Evolutionary conservation across 2,113 vertebrate genomes (phyloP).

Genomic region (Murina feae): DNA sequence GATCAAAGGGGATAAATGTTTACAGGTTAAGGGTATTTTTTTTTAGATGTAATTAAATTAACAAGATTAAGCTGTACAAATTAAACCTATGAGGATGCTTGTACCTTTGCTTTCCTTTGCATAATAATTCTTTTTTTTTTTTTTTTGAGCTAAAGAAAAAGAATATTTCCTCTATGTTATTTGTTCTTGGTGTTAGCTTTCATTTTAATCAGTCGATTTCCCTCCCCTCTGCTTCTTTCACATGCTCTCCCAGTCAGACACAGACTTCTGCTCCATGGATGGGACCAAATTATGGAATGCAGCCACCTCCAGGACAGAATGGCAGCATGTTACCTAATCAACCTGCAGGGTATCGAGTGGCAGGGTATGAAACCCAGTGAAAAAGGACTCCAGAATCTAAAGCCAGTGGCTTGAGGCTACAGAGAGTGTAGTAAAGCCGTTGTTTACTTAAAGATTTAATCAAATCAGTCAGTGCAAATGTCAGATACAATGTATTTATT

Average conservation of each 20-base stretch:
- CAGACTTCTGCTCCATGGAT: conserved; percentile 91
- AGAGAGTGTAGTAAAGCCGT: conserved; percentile 78
- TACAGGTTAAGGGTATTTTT: conserved; percentile 2
- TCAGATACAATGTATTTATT: conserved; percentile 87
- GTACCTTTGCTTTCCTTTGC: background rate
- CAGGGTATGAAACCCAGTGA: conserved; percentile 94
- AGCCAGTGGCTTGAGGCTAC: conserved; percentile 79
- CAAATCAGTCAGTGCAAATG: conserved; percentile 85
- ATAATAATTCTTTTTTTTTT: background rate
- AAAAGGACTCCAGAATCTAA: conserved; percentile 76
- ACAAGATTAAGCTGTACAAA: conserved; percentile 1
- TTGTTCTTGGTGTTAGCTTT: background rate
- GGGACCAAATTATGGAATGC: conserved; percentile 88
- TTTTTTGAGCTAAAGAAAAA: conserved; percentile 6
- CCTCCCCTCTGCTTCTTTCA: conserved; percentile 72
- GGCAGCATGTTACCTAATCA: conserved; percentile 90
- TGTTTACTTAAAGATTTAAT: conserved; percentile 84
- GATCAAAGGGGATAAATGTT: conserved; percentile 7
- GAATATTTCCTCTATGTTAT: background rate
- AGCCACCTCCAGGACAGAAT: conserved; percentile 88
- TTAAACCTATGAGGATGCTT: background rate
- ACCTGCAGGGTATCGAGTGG: conserved; percentile 88
- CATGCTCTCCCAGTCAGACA: conserved; percentile 88
- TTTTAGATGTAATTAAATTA: conserved; percentile 28
- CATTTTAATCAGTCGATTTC: conserved; percentile 66